Conservation (phyloP, 2,888 invertebrate genomes). For the Ormyrus rosae region DNA sequence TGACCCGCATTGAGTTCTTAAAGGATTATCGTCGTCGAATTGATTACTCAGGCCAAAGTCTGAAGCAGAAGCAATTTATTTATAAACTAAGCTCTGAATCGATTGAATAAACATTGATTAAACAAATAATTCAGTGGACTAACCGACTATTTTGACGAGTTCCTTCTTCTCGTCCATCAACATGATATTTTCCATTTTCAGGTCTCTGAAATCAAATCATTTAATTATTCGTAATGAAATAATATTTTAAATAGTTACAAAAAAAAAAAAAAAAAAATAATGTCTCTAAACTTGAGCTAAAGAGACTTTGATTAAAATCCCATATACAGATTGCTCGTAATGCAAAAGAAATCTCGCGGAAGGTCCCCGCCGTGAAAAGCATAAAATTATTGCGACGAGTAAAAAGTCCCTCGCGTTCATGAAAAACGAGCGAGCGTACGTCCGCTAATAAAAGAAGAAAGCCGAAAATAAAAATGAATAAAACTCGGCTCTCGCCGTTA, state of each 20-base stretch:
- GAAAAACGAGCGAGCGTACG: background rate
- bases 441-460: slow-evolving; percentile 9
- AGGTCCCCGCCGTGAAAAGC: no score
- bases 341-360: no score
- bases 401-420: no score
- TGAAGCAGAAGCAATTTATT: slow-evolving; percentile 65
- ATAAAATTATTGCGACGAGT: no score
- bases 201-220: slow-evolving; percentile 78
- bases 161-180: slow-evolving; percentile 80
- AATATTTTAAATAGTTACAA: background rate
- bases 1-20: slow-evolving; percentile 87
- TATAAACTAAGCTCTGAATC: background rate
- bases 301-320: no score
- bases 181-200: slow-evolving; percentile 89
- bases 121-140: slow-evolving; percentile 56
- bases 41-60: slow-evolving; percentile 87
- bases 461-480: background rate
- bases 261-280: background rate
- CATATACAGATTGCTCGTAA: no score
- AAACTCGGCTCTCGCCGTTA: slow-evolving; percentile 4
- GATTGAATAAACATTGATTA: no score
- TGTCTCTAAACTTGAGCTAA: no score
- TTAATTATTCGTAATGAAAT: background rate
- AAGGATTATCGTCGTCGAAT: slow-evolving; percentile 79
- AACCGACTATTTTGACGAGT: slow-evolving; percentile 85